Evolutionary conservation across 2,797 vertebrate genomes (phyloP).

Genomic region (Diceros bicornis): DNA sequence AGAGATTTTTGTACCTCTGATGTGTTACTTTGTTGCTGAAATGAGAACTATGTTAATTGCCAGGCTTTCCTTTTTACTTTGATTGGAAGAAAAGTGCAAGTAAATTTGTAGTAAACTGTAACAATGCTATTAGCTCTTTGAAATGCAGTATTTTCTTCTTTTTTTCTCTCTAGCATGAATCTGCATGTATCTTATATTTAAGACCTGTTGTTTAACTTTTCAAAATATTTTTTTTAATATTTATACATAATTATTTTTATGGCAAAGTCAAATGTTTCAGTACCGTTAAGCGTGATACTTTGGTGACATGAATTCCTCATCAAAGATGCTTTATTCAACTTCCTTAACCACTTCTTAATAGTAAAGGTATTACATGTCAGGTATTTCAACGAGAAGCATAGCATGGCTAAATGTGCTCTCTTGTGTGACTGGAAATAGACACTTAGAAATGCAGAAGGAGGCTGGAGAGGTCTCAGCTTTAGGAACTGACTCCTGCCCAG

Average conservation of each 20-base stretch:
- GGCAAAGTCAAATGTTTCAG: neutral
- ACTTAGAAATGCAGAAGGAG: neutral
- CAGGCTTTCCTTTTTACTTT: neutral
- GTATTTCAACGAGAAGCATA: neutral
- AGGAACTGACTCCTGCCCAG: rapidly evolving
- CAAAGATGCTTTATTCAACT: neutral
- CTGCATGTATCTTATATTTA: neutral
- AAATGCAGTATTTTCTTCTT: neutral
- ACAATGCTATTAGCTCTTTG: neutral
- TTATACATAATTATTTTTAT: neutral
- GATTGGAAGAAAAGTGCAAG: neutral
- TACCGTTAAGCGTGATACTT: neutral
- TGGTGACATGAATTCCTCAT: too few species aligned
- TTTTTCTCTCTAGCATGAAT: too few species aligned
- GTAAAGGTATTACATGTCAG: rapidly evolving
- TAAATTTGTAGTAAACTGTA: neutral
- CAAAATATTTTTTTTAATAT: neutral
- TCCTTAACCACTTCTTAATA: neutral
- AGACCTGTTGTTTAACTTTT: neutral
- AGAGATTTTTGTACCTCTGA: neutral
- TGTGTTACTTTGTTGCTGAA: neutral
- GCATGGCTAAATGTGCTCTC: rapidly evolving
- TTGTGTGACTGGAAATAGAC: neutral
- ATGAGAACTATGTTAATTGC: neutral
- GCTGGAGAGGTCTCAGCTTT: rapidly evolving